These are phyloP conservation scores for Pyrocoelia pectoralis DNA, from an alignment of 2,888 invertebrate species.

Conservation along the genomic window DNA sequence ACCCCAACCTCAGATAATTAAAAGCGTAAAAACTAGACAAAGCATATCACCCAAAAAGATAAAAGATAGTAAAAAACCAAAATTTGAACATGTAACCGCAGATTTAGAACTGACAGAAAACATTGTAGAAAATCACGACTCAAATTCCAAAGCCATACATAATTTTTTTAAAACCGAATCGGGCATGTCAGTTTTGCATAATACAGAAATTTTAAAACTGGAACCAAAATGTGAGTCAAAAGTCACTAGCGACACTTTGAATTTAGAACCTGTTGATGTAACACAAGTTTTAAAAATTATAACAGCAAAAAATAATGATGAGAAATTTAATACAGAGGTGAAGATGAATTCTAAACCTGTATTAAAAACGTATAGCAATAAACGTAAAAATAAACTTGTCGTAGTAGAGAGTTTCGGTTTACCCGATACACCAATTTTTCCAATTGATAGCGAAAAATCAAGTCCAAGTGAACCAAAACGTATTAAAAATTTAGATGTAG, in stretches of 20 bases:
- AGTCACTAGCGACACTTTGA: slow-evolving; percentile 6
- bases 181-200: not conserved
- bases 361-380: slow-evolving; percentile 51
- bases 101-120: slow-evolving; percentile 15
- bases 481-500: slow-evolving; percentile 36
- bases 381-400: slow-evolving; percentile 43
- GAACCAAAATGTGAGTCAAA: not conserved
- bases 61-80: not conserved
- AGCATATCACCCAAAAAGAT: slow-evolving; percentile 7
- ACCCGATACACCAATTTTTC: slow-evolving; percentile 51
- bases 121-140: slow-evolving; percentile 1
- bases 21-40: not conserved
- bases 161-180: slow-evolving; percentile 38
- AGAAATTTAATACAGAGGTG: slow-evolving; percentile 30
- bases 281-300: slow-evolving; percentile 50
- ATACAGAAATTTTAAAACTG: not conserved
- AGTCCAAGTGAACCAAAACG: slow-evolving; percentile 37
- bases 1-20: not conserved
- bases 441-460: slow-evolving; percentile 34
- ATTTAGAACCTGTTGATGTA: slow-evolving; percentile 39
- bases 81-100: slow-evolving; percentile 33
- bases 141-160: slow-evolving; percentile 23
- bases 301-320: slow-evolving; percentile 38
- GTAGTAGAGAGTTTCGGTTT: slow-evolving; percentile 51
- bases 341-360: slow-evolving; percentile 33